Evolutionary conservation across 2,888 invertebrate genomes (phyloP).

Genomic region (Aphodius sticticus): DNA sequence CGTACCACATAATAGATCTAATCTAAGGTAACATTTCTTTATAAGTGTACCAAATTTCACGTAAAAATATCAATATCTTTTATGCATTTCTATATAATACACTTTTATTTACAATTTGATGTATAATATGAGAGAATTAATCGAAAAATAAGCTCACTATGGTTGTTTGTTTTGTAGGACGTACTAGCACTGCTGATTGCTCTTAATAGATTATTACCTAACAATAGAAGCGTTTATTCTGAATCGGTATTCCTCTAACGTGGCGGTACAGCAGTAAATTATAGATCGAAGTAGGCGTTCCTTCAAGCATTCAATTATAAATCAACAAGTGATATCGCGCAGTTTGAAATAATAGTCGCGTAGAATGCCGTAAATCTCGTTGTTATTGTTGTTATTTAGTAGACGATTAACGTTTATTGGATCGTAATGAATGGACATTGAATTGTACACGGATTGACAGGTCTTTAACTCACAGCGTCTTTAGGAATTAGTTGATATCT

Average conservation of each 20-base stretch:
- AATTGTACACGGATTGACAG: neutral
- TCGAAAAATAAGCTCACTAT: too few relatives aligned
- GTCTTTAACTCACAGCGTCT: neutral
- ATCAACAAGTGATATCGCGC: neutral
- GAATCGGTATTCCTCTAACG: neutral
- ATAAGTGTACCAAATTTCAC: too few relatives aligned
- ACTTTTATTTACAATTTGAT: too few relatives aligned
- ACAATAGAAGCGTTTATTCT: neutral
- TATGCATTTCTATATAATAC: too few relatives aligned
- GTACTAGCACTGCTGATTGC: neutral
- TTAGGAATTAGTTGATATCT: neutral
- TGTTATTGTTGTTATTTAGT: constrained; percentile 4
- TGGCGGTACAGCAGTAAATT: neutral
- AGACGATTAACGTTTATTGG: neutral
- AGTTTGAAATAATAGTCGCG: constrained; percentile 4
- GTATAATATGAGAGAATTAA: too few relatives aligned
- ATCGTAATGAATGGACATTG: neutral
- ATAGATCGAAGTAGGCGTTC: neutral
- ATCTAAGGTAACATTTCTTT: too few relatives aligned
- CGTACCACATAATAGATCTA: too few relatives aligned
- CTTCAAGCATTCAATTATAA: neutral
- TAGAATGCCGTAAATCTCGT: neutral
- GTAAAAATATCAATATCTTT: too few relatives aligned
- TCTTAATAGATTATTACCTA: neutral
- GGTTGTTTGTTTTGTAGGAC: neutral